Conservation (phyloP, 2,888 invertebrate species). For the Ophioninae sp. region DNA sequence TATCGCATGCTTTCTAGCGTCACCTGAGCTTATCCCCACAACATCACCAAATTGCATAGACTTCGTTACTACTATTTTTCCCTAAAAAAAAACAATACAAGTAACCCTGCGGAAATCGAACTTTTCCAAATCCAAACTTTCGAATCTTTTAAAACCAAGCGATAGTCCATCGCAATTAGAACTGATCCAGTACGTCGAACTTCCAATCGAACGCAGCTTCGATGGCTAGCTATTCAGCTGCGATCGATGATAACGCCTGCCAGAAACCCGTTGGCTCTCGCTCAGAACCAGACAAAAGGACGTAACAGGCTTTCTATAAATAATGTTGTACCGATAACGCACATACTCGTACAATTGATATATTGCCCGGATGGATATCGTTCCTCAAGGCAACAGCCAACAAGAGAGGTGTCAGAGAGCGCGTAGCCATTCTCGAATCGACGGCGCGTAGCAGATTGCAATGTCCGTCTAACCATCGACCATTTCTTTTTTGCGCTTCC, state of each 20-base stretch:
- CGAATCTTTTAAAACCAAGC: too few relatives aligned
- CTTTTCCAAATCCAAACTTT: too few relatives aligned
- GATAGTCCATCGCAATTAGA: not conserved
- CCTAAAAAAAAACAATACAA: too few relatives aligned
- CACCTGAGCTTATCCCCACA: too few relatives aligned
- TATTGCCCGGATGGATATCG: not conserved
- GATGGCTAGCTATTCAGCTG: not conserved
- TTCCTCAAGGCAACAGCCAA: not conserved
- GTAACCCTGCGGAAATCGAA: too few relatives aligned
- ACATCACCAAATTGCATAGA: too few relatives aligned
- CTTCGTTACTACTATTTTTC: too few relatives aligned
- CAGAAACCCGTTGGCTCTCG: not conserved
- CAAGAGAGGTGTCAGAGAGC: not conserved
- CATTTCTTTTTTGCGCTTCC: slow-evolving; percentile 34
- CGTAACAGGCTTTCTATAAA: not conserved
- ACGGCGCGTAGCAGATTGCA: slow-evolving; percentile 31
- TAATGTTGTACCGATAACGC: not conserved
- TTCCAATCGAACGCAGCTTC: not conserved
- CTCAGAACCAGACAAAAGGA: not conserved
- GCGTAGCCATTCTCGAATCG: not conserved
- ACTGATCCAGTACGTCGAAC: not conserved
- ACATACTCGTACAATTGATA: not conserved
- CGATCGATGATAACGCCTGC: not conserved
- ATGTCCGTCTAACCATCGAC: slow-evolving; percentile 51
- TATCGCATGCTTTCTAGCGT: not conserved